Evolutionary conservation across 1,140 invertebrate genomes (phyloP), one percentile per base, ranked within the genome.

Genomic region (Dysdera silvatica): DNA sequence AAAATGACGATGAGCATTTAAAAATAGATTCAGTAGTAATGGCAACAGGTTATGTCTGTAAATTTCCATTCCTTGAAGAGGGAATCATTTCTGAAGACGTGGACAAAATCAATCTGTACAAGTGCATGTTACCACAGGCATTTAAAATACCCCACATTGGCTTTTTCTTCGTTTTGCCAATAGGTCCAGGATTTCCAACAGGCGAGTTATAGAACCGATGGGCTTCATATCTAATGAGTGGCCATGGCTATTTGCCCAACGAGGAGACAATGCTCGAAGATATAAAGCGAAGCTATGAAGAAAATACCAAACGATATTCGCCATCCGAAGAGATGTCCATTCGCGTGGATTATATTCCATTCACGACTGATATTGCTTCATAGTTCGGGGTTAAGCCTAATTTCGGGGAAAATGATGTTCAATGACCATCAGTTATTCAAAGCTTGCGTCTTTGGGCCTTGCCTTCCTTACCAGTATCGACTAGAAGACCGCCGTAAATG

Each of bases 121-220:
- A 80, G 58, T 74, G 73, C 62, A 71, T 79, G 43, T 81, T 79
- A 40, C 76, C 75, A 28, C 76, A n/a, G 77, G 2, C 29, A 57
- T 28, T 32, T 10, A 20, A 40, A 57, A 26, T 71, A 71, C 57
- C 7, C 58, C 59, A 76, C 74, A 2, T 48, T 82, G 32, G 74
- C 76, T 20, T 68, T 81, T 10, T 79, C 0, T 74, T 77, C 37
- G 67, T 79, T 48, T 80, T 80, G 68, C 78, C 80, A 48, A 67
- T 80, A 31, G 79, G 80, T 37, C 71, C 77, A 43, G 71, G 81
- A 20, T 74, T 79, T 65, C 80, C 80, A 12, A 76, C 81, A 32
- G 71, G 76, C 8, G 80, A 81, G 70, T 74, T 81, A 29, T 68
- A 69, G 32, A 26, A 26, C 4, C 68, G 68, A 29, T 69, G 68